A percentile compares a stretch with the other conserved stretches of the same genome.
Evolutionary conservation across 2,797 vertebrate species (phyloP).

Genomic region (Alexandromys oeconomus): DNA sequence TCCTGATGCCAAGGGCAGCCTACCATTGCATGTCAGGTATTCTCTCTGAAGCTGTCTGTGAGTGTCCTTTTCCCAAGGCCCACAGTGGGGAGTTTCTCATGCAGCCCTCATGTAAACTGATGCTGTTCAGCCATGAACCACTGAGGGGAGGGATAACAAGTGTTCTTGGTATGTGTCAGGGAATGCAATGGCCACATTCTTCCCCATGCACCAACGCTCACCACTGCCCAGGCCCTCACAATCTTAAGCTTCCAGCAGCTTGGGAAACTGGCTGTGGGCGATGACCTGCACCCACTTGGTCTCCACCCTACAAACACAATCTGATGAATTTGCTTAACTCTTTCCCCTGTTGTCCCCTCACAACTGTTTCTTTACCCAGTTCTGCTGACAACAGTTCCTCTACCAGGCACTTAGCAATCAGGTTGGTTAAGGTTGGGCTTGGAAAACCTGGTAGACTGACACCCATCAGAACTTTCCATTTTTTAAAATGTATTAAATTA

Average conservation of each 20-base stretch:
- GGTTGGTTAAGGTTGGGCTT: not conserved
- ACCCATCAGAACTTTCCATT: not conserved
- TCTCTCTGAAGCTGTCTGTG: not conserved
- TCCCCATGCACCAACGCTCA: constrained; percentile 85
- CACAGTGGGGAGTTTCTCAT: not conserved
- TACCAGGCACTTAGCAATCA: accelerated
- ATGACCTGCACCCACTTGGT: constrained; percentile 85
- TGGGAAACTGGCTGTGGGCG: constrained; percentile 86
- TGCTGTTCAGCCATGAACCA: constrained; percentile 51
- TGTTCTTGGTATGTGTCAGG: constrained; percentile 90
- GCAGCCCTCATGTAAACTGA: not conserved
- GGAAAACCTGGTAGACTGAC: not conserved
- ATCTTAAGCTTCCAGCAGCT: constrained; percentile 74
- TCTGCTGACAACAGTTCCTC: constrained; percentile 58
- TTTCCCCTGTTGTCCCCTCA: constrained; percentile 46
- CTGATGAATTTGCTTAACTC: constrained; percentile 73
- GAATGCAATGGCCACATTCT: constrained; percentile 91
- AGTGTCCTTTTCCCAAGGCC: not conserved
- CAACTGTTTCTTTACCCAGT: constrained; percentile 36
- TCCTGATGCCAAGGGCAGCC: not conserved
- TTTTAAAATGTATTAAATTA: not conserved
- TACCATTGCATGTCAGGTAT: not conserved
- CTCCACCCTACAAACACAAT: constrained; percentile 71
- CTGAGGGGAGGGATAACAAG: constrained; percentile 68
- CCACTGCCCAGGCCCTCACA: constrained; percentile 62